Conservation (phyloP, 1,140 invertebrate genomes). For the Drosophila novamexicana region DNA sequence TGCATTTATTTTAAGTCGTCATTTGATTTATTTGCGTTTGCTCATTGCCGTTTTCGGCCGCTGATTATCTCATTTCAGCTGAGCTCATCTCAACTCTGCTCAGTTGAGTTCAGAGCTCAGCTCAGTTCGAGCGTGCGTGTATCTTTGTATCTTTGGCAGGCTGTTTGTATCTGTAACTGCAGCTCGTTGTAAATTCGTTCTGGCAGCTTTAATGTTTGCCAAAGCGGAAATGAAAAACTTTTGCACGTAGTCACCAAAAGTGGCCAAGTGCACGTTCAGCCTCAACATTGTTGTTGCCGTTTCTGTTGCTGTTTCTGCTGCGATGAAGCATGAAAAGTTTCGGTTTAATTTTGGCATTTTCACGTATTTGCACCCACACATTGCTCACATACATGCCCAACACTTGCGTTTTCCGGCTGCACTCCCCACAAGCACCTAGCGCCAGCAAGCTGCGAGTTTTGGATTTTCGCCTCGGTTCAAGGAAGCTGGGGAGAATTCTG, state of each 20-base stretch:
- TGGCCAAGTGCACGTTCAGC: constrained; percentile 73
- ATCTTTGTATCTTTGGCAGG: constrained; percentile 19
- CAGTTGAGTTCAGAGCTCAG: constrained; percentile 24
- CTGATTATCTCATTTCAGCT: too few relatives aligned
- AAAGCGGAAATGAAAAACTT: constrained; percentile 82
- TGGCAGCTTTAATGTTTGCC: constrained; percentile 81
- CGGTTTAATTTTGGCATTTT: constrained; percentile 78
- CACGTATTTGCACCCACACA: constrained; percentile 47
- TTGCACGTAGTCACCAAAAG: constrained; percentile 76
- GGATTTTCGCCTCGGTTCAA: constrained; percentile 14
- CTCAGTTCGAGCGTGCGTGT: constrained; percentile 52
- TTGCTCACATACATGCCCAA: constrained; percentile 19
- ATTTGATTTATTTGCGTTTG: constrained; percentile 71
- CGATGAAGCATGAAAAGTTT: constrained; percentile 82
- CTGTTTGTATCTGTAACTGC: constrained; percentile 19
- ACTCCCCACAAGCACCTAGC: constrained; percentile 30
- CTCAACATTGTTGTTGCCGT: constrained; percentile 15
- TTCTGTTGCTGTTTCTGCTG: constrained; percentile 33
- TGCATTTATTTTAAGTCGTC: constrained; percentile 19
- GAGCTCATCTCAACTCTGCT: constrained; percentile 33
- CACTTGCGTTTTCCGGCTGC: constrained; percentile 33
- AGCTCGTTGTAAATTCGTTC: constrained; percentile 77
- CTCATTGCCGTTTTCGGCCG: constrained; percentile 66
- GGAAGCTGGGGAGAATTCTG: not conserved
- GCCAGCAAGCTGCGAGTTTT: constrained; percentile 28